Conservation (phyloP, 1,140 invertebrate species). For the Popillia japonica region DNA sequence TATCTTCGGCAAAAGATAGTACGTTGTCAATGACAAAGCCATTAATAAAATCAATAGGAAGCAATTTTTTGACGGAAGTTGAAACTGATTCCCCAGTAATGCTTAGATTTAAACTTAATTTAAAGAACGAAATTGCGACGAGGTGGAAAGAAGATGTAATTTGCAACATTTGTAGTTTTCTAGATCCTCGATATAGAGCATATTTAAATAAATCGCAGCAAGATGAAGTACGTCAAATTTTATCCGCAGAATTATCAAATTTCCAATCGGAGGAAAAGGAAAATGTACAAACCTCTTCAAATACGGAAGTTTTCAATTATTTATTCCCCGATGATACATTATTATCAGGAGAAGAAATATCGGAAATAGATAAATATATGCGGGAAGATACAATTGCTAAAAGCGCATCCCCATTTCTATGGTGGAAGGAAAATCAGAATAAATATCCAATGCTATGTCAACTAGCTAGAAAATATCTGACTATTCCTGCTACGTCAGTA, state of each 20-base stretch:
- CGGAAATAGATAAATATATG: constrained; percentile 3
- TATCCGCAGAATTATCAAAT: too few relatives aligned
- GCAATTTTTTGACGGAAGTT: neutral
- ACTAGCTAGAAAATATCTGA: constrained; percentile 43
- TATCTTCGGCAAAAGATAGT: neutral
- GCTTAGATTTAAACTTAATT: too few relatives aligned
- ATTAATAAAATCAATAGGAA: neutral
- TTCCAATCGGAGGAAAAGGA: neutral
- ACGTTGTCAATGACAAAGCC: constrained; percentile 7
- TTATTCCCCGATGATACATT: neutral
- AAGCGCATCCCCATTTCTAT: constrained; percentile 36
- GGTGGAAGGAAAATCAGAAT: constrained; percentile 41
- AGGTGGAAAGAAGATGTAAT: too few relatives aligned
- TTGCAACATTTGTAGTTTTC: too few relatives aligned
- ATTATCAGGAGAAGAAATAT: neutral
- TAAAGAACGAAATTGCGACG: too few relatives aligned
- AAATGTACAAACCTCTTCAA: neutral
- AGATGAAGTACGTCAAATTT: too few relatives aligned
- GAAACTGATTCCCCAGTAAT: neutral
- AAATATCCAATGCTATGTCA: constrained; percentile 38
- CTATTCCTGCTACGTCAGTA: constrained; percentile 43
- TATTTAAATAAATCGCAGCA: neutral
- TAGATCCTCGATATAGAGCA: neutral
- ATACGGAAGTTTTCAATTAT: too few relatives aligned
- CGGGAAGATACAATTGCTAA: neutral